phyloP scores from a whole-genome alignment of 2,888 invertebrate species.

The Tipula unca region DNA sequence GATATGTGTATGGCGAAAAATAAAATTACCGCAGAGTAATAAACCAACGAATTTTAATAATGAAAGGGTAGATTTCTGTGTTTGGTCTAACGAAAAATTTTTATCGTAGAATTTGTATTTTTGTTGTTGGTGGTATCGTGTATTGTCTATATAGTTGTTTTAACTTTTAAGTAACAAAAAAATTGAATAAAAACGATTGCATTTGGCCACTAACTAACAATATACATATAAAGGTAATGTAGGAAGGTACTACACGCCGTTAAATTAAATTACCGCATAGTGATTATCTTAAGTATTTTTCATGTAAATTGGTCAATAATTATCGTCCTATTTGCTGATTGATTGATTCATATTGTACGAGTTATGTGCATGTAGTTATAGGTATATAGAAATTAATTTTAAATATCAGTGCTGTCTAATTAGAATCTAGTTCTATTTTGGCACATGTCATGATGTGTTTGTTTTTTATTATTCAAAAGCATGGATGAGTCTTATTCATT shows the following conservation, averaged over 20 bases:
- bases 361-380: too few species aligned
- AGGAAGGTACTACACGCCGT: background rate
- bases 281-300: slow-evolving; percentile 10
- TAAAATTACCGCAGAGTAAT: slow-evolving; percentile 14
- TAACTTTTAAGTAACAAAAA: background rate
- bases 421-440: background rate
- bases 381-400: background rate
- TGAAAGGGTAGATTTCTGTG: background rate
- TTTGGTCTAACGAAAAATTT: background rate
- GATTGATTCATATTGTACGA: background rate
- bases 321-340: background rate
- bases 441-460: background rate
- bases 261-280: slow-evolving; percentile 14
- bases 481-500: background rate
- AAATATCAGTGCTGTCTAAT: background rate
- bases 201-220: background rate
- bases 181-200: background rate
- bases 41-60: slow-evolving; percentile 8
- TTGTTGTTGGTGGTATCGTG: background rate
- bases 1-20: background rate
- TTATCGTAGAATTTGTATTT: background rate
- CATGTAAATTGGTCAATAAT: background rate
- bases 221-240: too few species aligned
- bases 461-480: background rate
- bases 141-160: background rate